Evolutionary conservation across 2,113 vertebrate species (phyloP), one percentile per base, ranked within the genome.

Genomic region (Elanoides forficatus): DNA sequence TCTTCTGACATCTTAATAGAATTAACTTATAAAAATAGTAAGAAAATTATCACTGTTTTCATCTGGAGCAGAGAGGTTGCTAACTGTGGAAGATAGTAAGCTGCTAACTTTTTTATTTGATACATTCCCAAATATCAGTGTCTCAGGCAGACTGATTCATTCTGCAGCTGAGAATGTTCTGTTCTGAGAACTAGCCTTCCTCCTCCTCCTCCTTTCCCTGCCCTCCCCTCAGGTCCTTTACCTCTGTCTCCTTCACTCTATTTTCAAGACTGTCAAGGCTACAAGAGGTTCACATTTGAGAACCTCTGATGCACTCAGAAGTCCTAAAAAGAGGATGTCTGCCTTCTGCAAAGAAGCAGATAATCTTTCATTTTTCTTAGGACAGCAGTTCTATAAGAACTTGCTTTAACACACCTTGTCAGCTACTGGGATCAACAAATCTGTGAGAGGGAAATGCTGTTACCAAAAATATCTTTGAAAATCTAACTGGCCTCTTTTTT

Each of bases 331-430:
- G 86, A 83, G 36, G 58, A 71, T 26, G 60, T 26, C 73, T 93
- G 73, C 78, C 52, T 87, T 93, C 52, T 94, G 81, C 84, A 93
- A 47, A 82, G 56, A 38, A 86, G 84, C 65, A 93, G 81, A 84
- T 89, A 75, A 91, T 93, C 47, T 63, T 52, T 75, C 72, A n/a
- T 74, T 94, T 95, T 95, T 87, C 91, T 68, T 48, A 90, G 81
- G 84, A 79, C 84, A 96, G 84, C 56, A 94, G 52, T 89, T 94
- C 65, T 52, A 36, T 18, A 91, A 85, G 73, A 75, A 84, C 52
- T 75, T 60, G 38, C 89, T 96, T 63, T 96, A 89, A 91, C 60
- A 48, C 25, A 93, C 81, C 93, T 94, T 81, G 73, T 84, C 86
- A 95, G 43, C 56, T 71, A 40, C 56, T 56, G 84, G 56, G 56